phyloP scores from a whole-genome alignment of 1,140 invertebrate species.

The Drosophila kepulauana region DNA sequence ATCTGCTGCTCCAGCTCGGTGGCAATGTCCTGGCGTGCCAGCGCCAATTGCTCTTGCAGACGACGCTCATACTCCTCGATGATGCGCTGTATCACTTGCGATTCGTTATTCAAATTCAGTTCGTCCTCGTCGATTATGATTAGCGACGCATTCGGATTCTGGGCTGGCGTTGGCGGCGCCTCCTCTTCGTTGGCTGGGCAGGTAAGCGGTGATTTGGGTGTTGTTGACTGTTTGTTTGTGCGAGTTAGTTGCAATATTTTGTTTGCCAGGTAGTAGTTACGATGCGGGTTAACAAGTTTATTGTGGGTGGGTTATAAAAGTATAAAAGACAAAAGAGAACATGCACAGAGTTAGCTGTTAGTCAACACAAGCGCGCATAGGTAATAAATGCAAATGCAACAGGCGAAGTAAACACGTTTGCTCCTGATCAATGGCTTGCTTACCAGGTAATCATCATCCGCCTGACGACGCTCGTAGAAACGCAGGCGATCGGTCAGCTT shows the following conservation, averaged over 20 bases:
- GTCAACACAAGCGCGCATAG: constrained; percentile 32
- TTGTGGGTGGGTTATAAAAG: constrained; percentile 61
- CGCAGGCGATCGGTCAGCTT: constrained; percentile 69
- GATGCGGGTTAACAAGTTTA: constrained; percentile 40
- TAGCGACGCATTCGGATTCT: constrained; percentile 62
- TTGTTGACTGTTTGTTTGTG: constrained; percentile 48
- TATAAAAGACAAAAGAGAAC: constrained; percentile 62
- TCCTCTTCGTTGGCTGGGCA: constrained; percentile 30
- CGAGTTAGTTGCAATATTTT: constrained; percentile 48
- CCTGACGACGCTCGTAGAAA: constrained; percentile 72
- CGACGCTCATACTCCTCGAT: constrained; percentile 85
- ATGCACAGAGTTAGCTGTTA: constrained; percentile 68
- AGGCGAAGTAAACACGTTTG: background rate
- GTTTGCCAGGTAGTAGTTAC: constrained; percentile 70
- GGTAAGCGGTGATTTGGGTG: constrained; percentile 54
- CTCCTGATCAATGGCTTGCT: background rate
- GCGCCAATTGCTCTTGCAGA: constrained; percentile 87
- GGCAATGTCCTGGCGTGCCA: constrained; percentile 87
- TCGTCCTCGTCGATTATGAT: constrained; percentile 84
- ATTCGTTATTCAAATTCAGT: constrained; percentile 77
- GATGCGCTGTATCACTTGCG: constrained; percentile 85
- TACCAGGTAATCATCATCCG: constrained; percentile 81
- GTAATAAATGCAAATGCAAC: background rate
- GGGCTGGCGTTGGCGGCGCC: constrained; percentile 3
- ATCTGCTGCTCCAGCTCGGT: constrained; percentile 87